These are phyloP conservation scores for Serinus canaria DNA, from an alignment of 2,113 vertebrate species.

Conservation along the genomic window DNA sequence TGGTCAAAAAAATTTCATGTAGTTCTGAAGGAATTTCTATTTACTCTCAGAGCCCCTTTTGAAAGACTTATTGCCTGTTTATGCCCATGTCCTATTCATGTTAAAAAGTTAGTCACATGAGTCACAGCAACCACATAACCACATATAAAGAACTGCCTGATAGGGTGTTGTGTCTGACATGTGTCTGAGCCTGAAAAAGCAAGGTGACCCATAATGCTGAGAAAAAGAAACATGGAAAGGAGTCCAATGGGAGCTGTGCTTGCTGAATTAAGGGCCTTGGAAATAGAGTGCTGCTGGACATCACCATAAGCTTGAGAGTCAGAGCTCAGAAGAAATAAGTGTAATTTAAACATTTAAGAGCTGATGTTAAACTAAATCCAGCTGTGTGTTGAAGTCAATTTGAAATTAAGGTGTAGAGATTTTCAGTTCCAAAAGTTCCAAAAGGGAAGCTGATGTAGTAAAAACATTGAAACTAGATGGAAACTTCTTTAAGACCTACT, in stretches of 20 bases:
- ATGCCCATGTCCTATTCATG: background rate
- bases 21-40: background rate
- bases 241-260: background rate
- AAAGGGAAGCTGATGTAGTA: background rate
- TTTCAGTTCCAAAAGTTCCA: conserved; percentile 9
- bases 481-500: background rate
- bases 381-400: background rate
- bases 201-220: background rate
- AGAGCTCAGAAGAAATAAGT: background rate
- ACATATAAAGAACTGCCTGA: background rate
- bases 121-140: background rate
- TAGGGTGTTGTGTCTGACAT: background rate
- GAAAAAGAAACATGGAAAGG: background rate
- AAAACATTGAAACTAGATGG: background rate
- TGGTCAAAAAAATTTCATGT: background rate
- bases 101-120: background rate
- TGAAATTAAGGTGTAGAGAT: background rate
- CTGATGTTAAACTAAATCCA: conserved; percentile 32
- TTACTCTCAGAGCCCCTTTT: background rate
- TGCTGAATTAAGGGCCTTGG: background rate
- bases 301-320: background rate
- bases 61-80: background rate
- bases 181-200: background rate
- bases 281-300: background rate
- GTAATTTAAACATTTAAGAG: conserved; percentile 21